These are phyloP conservation scores for Haemorhous mexicanus DNA, from an alignment of 2,113 vertebrate species.

Conservation along the genomic window DNA sequence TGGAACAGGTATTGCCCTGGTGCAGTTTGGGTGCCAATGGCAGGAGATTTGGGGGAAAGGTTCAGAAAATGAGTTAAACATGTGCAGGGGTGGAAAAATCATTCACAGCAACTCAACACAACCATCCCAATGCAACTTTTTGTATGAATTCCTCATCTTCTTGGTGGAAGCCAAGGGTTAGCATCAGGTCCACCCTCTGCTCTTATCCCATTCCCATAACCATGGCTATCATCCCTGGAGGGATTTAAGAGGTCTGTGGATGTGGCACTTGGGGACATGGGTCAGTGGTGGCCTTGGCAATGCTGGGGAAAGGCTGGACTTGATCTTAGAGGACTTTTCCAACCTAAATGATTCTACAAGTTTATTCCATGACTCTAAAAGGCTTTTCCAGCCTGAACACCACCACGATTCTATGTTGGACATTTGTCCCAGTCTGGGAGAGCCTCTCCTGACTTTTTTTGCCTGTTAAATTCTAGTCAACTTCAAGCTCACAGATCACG, in stretches of 20 bases:
- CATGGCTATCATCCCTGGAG: not conserved
- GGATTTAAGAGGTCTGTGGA: not conserved
- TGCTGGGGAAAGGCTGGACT: too few relatives aligned
- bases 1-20: not conserved
- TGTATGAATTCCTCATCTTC: not conserved
- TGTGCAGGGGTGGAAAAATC: not conserved
- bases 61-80: not conserved
- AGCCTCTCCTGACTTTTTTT: not conserved
- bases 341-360: accelerated
- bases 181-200: not conserved
- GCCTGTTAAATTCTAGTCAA: not conserved
- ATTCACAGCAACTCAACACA: not conserved
- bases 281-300: not conserved
- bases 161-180: not conserved
- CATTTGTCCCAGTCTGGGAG: not conserved
- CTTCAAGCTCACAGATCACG: not conserved
- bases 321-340: not conserved
- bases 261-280: not conserved
- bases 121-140: not conserved
- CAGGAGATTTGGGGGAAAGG: not conserved
- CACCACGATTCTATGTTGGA: accelerated
- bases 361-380: not conserved
- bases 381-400: not conserved
- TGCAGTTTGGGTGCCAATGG: not conserved
- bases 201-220: not conserved